Evolutionary conservation across 2,888 invertebrate species (phyloP).

Genomic region (Fragum sueziense): DNA sequence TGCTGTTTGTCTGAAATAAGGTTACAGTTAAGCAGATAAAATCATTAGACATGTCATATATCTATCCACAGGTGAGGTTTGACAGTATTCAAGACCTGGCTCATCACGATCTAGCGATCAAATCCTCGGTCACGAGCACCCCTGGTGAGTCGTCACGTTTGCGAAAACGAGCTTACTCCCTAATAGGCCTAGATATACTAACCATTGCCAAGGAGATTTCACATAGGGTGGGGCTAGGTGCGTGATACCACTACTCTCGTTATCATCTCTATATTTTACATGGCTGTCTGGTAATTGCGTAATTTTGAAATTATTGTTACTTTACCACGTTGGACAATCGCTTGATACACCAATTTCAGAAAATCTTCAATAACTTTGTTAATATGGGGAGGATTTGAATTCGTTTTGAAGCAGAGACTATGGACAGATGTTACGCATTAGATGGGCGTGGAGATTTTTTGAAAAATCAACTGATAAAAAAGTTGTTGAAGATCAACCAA

Average conservation of each 20-base stretch:
- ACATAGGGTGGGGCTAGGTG: constrained; percentile 64
- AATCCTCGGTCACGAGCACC: constrained; percentile 58
- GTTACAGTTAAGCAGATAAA: background rate
- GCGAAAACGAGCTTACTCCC: constrained; percentile 61
- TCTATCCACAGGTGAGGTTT: constrained; percentile 74
- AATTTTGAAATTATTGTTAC: no score
- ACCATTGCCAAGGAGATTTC: constrained; percentile 64
- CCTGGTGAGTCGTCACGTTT: constrained; percentile 69
- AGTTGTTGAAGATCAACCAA: no score
- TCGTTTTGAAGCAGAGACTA: no score
- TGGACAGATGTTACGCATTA: no score
- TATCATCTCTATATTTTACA: background rate
- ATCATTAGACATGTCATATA: background rate
- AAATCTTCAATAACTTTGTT: no score
- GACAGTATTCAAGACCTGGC: constrained; percentile 80
- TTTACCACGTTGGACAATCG: no score
- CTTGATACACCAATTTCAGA: no score
- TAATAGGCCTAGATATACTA: constrained; percentile 53
- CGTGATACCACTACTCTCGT: constrained; percentile 31
- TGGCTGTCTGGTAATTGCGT: constrained; percentile 1
- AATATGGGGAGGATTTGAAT: no score
- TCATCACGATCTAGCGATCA: constrained; percentile 56
- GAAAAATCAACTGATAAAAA: no score
- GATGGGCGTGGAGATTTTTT: no score
- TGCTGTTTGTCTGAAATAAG: no score